These are phyloP conservation scores for Ptilorrhoa leucosticta DNA, from an alignment of 2,113 vertebrate genomes.

Conservation along the genomic window DNA sequence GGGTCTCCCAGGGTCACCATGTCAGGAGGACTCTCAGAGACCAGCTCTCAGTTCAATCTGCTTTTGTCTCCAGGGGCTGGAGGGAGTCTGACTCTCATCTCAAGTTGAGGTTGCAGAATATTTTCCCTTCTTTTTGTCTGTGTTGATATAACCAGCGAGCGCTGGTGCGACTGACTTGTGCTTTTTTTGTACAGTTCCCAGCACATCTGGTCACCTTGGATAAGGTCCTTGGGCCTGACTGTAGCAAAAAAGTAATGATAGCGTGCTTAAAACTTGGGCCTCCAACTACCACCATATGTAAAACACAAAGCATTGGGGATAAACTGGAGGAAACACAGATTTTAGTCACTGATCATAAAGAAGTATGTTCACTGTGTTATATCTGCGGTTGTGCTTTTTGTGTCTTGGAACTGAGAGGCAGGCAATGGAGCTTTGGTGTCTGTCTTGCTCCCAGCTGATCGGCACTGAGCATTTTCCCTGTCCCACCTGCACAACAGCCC, in stretches of 20 bases:
- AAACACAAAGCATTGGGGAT: background rate
- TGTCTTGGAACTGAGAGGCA: background rate
- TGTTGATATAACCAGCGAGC: background rate
- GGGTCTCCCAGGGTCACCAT: background rate
- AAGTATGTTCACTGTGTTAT: background rate
- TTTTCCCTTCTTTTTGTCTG: background rate
- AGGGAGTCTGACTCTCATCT: background rate
- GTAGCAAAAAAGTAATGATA: background rate
- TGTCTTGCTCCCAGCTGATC: background rate
- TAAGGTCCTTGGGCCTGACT: background rate
- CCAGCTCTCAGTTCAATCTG: background rate
- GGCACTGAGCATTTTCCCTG: background rate
- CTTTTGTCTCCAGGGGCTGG: background rate
- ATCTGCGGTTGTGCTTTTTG: background rate
- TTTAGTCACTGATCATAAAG: background rate
- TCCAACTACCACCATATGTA: background rate
- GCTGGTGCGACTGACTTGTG: background rate
- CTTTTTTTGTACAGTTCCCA: conserved; percentile 25
- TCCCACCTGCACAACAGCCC: background rate
- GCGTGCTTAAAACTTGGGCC: background rate
- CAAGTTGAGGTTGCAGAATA: background rate
- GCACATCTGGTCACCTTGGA: background rate
- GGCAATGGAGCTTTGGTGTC: rapidly evolving
- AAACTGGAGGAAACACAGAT: background rate
- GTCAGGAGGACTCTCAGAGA: rapidly evolving